Evolutionary conservation across 2,113 vertebrate genomes (phyloP), one percentile per base, ranked within the genome.

Genomic region (Oreotrochilus melanogaster): DNA sequence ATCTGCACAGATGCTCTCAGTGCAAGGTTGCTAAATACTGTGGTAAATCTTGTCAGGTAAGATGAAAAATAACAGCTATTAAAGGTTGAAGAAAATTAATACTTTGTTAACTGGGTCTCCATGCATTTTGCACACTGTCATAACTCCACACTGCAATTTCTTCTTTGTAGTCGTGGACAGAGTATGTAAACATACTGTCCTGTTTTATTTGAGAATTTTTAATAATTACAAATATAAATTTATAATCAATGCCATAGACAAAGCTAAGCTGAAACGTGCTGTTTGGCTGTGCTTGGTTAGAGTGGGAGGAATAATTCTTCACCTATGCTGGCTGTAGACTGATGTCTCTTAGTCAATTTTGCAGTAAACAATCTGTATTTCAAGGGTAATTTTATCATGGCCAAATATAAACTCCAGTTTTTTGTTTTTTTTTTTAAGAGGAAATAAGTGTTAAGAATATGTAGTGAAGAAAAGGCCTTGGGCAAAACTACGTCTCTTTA

Each of bases 11-110:
- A 53, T 99, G 99, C 88, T 99, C 99, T 90, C 98, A 98, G 42
- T 99, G 99, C 97, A 99, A 98, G 95, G 96, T 97, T 79, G 98
- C 99, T 86, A 99, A 97, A 84, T 99, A 99, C 97, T 99, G 99
- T 92, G 97, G 98, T 86, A 94, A 78, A 56, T 95, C 97, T 39
- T 99, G 99, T 94, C 99, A 99, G 99, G 99, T 99, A 98, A 95
- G 92, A 57, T 78, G 31, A 88, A 93, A 78, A 75, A 80, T 67
- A 83, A 50, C 48, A 88, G 2, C 75, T 90, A 2, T 78, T 24
- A 48, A 54, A 18, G 21, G 3, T 17, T 53, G 12, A 81, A 19
- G 48, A 60, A 70, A 76, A 37, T 85, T 72, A 61, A 14, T 28
- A 70, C 7, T 93, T 73, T 35, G 66, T n/a, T 53, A 75, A 66